Evolutionary conservation across 2,113 vertebrate genomes (phyloP).

Genomic region (Aegithalos caudatus): DNA sequence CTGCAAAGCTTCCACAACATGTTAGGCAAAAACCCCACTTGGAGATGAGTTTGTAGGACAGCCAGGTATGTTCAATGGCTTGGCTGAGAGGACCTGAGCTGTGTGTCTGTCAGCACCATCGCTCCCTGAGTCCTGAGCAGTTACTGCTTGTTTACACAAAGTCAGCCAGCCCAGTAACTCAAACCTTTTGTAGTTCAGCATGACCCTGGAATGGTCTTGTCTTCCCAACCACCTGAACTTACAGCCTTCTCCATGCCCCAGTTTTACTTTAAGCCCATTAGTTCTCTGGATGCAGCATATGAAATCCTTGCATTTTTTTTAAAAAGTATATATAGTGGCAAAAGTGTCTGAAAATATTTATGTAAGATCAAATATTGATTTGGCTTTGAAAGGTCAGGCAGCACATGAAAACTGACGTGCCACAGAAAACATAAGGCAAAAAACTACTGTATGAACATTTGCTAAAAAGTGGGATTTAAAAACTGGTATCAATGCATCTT

Average conservation of each 20-base stretch:
- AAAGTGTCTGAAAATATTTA: not conserved
- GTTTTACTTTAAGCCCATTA: not conserved
- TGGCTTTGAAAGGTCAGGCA: not conserved
- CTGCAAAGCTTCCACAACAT: not conserved
- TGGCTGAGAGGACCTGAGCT: not conserved
- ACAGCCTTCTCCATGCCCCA: not conserved
- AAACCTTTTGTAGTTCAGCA: not conserved
- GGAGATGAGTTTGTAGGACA: not conserved
- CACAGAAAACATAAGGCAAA: not conserved
- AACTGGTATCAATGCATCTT: not conserved
- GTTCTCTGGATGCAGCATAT: not conserved
- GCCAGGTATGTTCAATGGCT: not conserved
- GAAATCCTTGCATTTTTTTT: not conserved
- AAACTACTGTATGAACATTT: not conserved
- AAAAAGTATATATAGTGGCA: not conserved
- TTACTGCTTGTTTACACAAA: not conserved
- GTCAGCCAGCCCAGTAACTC: not conserved
- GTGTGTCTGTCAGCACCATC: not conserved
- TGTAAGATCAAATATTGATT: not conserved
- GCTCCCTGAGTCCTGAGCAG: rapidly evolving
- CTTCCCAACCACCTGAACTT: not conserved
- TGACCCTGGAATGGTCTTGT: not conserved
- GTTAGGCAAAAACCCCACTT: not conserved
- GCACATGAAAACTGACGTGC: not conserved
- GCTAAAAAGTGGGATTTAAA: not conserved